A percentile compares a stretch with the other conserved stretches of the same genome.
These are phyloP conservation scores for Achatina immaculata DNA, from an alignment of 1,140 invertebrate genomes.

Conservation along the genomic window DNA sequence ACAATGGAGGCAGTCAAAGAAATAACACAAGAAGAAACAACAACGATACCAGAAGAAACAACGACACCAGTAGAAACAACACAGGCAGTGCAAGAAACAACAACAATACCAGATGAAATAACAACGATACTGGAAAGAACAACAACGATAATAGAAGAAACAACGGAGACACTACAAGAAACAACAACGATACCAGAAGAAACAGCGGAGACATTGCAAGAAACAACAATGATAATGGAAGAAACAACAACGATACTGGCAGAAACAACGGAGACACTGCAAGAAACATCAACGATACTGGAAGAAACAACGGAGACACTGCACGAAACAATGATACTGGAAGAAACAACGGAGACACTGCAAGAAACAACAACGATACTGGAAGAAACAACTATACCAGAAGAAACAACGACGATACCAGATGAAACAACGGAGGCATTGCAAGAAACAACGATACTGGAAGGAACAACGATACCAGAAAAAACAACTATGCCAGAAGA, in stretches of 20 bases:
- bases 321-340: too few relatives aligned
- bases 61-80: neutral
- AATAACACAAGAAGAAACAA: neutral
- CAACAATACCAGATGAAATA: neutral
- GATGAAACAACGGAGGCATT: too few relatives aligned
- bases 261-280: neutral
- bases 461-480: neutral
- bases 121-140: neutral
- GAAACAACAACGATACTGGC: neutral
- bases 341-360: too few relatives aligned
- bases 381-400: too few relatives aligned
- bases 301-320: neutral
- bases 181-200: neutral
- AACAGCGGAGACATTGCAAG: neutral
- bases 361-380: too few relatives aligned
- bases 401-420: too few relatives aligned
- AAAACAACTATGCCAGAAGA: neutral
- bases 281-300: neutral
- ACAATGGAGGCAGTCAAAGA: neutral
- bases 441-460: too few relatives aligned
- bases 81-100: neutral
- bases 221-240: neutral
- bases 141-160: neutral
- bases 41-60: neutral
- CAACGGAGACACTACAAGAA: neutral